Evolutionary conservation across 2,888 invertebrate species (phyloP), one percentile per base, ranked within the genome.

Genomic region (Tubiluchus corallicola): DNA sequence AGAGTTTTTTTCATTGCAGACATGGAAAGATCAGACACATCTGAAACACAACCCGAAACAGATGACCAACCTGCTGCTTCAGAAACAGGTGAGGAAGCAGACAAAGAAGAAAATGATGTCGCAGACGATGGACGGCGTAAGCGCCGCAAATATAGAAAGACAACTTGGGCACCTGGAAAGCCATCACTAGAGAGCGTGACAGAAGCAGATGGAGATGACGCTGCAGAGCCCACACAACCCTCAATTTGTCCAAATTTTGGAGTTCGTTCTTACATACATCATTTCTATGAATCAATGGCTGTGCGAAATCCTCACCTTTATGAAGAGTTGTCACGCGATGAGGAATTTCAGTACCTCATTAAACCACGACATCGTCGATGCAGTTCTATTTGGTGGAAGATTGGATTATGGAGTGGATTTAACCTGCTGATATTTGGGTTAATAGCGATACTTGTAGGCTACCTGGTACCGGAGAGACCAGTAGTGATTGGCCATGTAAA

Each of bases 221-320:
- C 9, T 15, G 21, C 17, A 21, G 9, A 18, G 16, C 15, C 9
- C 9, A 4, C 5, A 5, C 20, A 17, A 15, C 15, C 41, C 3
- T 39, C 16, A 17, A 57, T 61, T 47, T 58, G 58, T 3, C 58
- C 60, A 42, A 63, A 63, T 51, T 68, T 68, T 51, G 68, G 68
- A 5, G 68, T 69, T 17, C 60, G 58, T 45, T 68, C 67, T n/a
- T 69, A 69, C 51, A 57, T 69, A 42, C 67, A 69, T 50, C 57
- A 68, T 47, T 68, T 69, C 55, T 69, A 69, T 54, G 68, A 68
- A 45, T 50, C 54, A 3, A 51, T 53, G 43, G 45, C 50, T 9
- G 49, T 53, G 19, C 51, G 50, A 39, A 47, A 52, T 43, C 49
- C 52, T 3, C 50, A 49, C 3, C 37, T 52, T 3, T 48, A 49